Percentiles rank a stretch among this genome's conserved stretches.
Evolutionary conservation across 2,113 vertebrate species (phyloP).

Genomic region (Brachionichthys hirsutus): DNA sequence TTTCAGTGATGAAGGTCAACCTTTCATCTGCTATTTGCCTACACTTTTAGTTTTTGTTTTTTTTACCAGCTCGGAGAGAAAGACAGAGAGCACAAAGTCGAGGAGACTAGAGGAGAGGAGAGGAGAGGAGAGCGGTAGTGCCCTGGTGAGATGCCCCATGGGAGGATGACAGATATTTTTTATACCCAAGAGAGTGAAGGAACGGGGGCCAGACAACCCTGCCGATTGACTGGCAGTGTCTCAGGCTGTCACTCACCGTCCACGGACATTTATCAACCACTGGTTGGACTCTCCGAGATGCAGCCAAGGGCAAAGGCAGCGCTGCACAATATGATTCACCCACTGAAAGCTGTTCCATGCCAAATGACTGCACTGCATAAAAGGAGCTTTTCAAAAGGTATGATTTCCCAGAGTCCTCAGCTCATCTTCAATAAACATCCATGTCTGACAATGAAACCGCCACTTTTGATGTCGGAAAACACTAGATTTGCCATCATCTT

Average conservation of each 20-base stretch:
- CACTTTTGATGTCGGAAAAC: conserved; percentile 35
- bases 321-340: conserved; percentile 31
- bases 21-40: conserved; percentile 3
- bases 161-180: conserved; percentile 59
- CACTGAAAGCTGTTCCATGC: conserved; percentile 14
- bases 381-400: conserved; percentile 23
- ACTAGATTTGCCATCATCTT: conserved; percentile 4
- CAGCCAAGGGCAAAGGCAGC: conserved; percentile 44
- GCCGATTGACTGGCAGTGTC: conserved; percentile 65
- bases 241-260: conserved; percentile 60
- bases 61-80: conserved; percentile 8
- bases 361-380: conserved; percentile 17
- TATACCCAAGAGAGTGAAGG: conserved; percentile 46
- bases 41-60: not conserved
- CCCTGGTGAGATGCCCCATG: conserved; percentile 37
- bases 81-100: not conserved
- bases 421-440: conserved; percentile 25
- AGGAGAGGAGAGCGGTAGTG: conserved; percentile 27
- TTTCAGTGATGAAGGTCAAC: not conserved
- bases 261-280: conserved; percentile 50
- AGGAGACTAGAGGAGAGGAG: conserved; percentile 13
- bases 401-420: conserved; percentile 9
- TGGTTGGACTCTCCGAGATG: conserved; percentile 32
- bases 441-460: conserved; percentile 32
- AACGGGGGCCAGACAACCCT: conserved; percentile 44